A percentile compares a stretch with the other conserved stretches of the same genome.
These are phyloP conservation scores for Macaria notata DNA, from an alignment of 2,888 invertebrate genomes.

Conservation along the genomic window DNA sequence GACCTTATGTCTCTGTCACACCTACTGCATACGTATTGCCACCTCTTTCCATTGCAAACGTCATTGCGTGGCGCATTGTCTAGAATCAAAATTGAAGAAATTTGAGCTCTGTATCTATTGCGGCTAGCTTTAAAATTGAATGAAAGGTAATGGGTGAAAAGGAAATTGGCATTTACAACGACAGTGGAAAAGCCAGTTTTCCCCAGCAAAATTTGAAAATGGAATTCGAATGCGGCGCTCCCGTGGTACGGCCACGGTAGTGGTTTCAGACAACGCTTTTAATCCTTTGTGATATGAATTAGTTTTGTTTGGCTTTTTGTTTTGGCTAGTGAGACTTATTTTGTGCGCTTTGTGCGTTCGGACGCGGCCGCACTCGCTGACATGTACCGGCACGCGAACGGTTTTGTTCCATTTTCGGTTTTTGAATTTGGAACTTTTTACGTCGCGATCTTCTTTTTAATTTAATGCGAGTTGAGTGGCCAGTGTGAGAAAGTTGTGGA, in stretches of 20 bases:
- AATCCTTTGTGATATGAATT: slow-evolving; percentile 40
- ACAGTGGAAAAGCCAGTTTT: slow-evolving; percentile 78
- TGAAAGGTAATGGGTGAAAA: slow-evolving; percentile 46
- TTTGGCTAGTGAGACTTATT: slow-evolving; percentile 38
- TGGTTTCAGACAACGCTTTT: slow-evolving; percentile 35
- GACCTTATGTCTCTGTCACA: slow-evolving; percentile 50
- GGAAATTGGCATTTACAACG: slow-evolving; percentile 79
- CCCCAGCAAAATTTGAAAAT: slow-evolving; percentile 76
- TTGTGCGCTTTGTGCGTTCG: slow-evolving; percentile 57
- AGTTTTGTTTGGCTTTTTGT: slow-evolving; percentile 30
- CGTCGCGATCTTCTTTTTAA: slow-evolving; percentile 55
- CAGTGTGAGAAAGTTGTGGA: slow-evolving; percentile 26
- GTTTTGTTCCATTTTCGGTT: slow-evolving; percentile 68
- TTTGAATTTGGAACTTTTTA: slow-evolving; percentile 49
- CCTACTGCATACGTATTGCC: slow-evolving; percentile 39
- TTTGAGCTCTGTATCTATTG: slow-evolving; percentile 40
- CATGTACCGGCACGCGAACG: slow-evolving; percentile 77
- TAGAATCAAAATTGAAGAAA: slow-evolving; percentile 42
- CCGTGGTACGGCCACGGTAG: slow-evolving; percentile 22
- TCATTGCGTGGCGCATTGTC: slow-evolving; percentile 81
- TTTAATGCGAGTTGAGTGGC: slow-evolving; percentile 28
- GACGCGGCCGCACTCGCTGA: slow-evolving; percentile 71
- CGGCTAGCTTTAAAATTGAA: slow-evolving; percentile 44
- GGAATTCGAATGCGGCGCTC: slow-evolving; percentile 58
- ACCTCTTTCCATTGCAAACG: slow-evolving; percentile 67